Conservation (phyloP, 2,113 vertebrate species). For the Lepidothrix coronata region DNA sequence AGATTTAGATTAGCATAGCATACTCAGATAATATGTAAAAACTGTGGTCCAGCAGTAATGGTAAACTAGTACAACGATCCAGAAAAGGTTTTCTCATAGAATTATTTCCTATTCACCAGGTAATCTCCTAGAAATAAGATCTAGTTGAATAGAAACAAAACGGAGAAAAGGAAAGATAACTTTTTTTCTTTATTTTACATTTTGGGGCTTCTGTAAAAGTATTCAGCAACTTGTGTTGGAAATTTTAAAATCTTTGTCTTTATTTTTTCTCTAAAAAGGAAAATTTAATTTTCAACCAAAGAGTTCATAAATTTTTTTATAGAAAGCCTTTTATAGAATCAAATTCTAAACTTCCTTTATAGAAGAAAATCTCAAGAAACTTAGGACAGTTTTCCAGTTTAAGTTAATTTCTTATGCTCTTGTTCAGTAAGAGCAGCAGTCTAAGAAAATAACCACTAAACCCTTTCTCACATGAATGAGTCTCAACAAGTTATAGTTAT, state of each 20-base stretch:
- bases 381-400: background rate
- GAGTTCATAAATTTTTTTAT: background rate
- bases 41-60: background rate
- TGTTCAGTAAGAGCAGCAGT: background rate
- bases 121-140: background rate
- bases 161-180: background rate
- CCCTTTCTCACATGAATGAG: background rate
- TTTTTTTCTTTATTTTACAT: background rate
- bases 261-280: background rate
- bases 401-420: background rate
- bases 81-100: background rate
- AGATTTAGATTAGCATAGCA: background rate
- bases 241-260: background rate
- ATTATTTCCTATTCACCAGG: background rate
- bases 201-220: background rate
- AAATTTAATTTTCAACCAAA: background rate
- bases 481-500: background rate
- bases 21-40: background rate
- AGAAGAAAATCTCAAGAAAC: background rate
- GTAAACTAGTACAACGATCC: background rate
- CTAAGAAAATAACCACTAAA: background rate
- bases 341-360: background rate
- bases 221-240: background rate
- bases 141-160: background rate
- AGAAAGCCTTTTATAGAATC: background rate